Conservation (phyloP, 2,113 vertebrate genomes). For the Cynoglossus semilaevis region DNA sequence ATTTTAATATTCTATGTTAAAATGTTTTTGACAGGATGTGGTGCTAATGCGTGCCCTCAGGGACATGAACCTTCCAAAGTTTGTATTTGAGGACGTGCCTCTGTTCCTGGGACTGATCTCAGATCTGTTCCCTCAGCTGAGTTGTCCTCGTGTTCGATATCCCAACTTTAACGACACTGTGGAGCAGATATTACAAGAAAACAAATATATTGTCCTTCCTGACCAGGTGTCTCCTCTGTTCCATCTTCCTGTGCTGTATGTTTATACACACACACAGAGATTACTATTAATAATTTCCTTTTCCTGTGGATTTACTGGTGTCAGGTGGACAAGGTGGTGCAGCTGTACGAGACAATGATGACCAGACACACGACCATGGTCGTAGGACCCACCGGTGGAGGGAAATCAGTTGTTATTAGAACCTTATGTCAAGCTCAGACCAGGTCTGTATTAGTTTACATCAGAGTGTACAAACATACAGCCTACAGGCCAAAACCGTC, state of each 20-base stretch:
- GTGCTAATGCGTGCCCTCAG: constrained; percentile 94
- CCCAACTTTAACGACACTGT: constrained; percentile 89
- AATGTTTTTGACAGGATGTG: constrained; percentile 80
- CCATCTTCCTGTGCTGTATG: neutral
- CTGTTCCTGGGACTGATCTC: constrained; percentile 93
- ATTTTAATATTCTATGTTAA: too few relatives aligned
- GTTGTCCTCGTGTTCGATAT: constrained; percentile 91
- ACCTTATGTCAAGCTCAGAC: constrained; percentile 92
- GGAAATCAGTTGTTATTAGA: constrained; percentile 94
- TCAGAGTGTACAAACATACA: neutral
- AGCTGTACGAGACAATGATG: constrained; percentile 97
- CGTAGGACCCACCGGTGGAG: constrained; percentile 94
- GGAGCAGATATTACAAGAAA: constrained; percentile 81
- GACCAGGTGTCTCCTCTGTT: constrained; percentile 78
- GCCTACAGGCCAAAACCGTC: neutral
- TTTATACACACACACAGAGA: too few relatives aligned
- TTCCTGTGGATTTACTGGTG: neutral
- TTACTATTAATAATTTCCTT: too few relatives aligned
- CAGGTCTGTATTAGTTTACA: constrained; percentile 74
- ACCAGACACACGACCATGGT: constrained; percentile 96
- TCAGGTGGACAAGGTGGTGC: constrained; percentile 97
- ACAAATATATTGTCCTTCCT: constrained; percentile 79
- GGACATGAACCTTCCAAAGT: constrained; percentile 97
- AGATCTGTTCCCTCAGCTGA: constrained; percentile 92
- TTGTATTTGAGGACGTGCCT: constrained; percentile 95